Base-by-base conservation (phyloP, 2,797 vertebrate species). In the Pteropus rufus region DNA sequence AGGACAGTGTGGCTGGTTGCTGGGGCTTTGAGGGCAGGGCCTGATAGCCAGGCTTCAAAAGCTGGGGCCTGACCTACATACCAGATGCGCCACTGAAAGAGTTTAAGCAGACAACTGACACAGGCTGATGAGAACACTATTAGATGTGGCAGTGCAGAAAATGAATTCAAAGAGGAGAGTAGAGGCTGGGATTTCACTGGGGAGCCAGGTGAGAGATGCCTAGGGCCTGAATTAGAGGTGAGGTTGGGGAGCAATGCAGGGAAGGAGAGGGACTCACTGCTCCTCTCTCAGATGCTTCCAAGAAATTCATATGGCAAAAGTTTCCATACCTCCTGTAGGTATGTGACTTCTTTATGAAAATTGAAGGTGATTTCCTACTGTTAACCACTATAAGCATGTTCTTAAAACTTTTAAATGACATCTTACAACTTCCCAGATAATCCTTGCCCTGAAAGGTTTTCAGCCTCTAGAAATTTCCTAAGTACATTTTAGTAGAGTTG, bases 361-460 rank as follows among this genome's bases (percentile, higher is more conserved):
- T 10, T 52, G n/a, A 92, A 93, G 58, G 81, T 29, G 11, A 31
- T 65, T 91, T 93, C 46, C 69, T 89, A 15, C 83, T 44, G 16
- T 94, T 76, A 77, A 29, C 44, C 41, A 29, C 44, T 69, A 7
- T 58, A 84, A 88, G 39, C 64, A 83, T 56, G 41, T 58, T 86
- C 46, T 86, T 41, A 80, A 24, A 94, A 95, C 85, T 81, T 94
- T 26, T 62, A 83, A 75, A 70, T 39, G 29, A 49, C 64, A 58
- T 73, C 67, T 73, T 29, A 34, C 23, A 81, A 69, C 65, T 54
- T 92, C 49, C 41, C 79, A 93, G 79, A 39, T 16, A 34, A 34
- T 72, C 69, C 41, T 90, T 95, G 69, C 75, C 75, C 56, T 84
- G 39, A 88, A 84, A 54, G 23, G 23, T 52, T 93, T 92, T 84